Conservation (phyloP, 2,113 vertebrate species). For the Ariopsis seemanni region DNA sequence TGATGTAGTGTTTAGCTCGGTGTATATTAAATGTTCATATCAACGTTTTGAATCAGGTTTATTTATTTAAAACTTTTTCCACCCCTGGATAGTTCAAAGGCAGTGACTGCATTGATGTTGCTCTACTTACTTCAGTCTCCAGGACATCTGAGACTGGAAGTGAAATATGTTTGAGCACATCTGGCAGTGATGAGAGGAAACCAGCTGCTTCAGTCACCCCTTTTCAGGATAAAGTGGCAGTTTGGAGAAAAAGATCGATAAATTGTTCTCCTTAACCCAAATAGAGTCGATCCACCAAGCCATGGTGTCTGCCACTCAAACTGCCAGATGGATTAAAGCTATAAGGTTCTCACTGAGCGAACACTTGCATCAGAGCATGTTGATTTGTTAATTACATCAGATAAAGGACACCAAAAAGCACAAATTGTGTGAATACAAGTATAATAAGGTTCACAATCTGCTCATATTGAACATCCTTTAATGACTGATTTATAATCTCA, state of each 20-base stretch:
- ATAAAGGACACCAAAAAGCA: too few relatives aligned
- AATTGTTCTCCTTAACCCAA: neutral
- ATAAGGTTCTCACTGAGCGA: neutral
- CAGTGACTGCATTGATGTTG: neutral
- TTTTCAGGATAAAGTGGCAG: neutral
- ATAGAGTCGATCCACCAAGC: too few relatives aligned
- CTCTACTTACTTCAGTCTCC: neutral
- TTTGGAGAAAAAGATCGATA: neutral
- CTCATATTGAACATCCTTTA: neutral
- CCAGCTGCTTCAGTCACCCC: neutral
- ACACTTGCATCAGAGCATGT: neutral
- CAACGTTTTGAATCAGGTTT: neutral
- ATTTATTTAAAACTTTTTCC: neutral
- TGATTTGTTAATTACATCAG: neutral
- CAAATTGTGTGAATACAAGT: too few relatives aligned
- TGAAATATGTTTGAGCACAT: conserved; percentile 4
- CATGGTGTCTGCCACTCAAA: neutral
- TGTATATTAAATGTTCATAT: neutral
- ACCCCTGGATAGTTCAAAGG: neutral
- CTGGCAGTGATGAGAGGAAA: neutral
- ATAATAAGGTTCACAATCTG: neutral
- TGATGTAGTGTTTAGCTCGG: too few relatives aligned
- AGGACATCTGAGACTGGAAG: neutral
- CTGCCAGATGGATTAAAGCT: neutral
- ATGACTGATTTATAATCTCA: neutral